Conservation (phyloP, 1,140 invertebrate genomes). For the Cydia strobilella region DNA sequence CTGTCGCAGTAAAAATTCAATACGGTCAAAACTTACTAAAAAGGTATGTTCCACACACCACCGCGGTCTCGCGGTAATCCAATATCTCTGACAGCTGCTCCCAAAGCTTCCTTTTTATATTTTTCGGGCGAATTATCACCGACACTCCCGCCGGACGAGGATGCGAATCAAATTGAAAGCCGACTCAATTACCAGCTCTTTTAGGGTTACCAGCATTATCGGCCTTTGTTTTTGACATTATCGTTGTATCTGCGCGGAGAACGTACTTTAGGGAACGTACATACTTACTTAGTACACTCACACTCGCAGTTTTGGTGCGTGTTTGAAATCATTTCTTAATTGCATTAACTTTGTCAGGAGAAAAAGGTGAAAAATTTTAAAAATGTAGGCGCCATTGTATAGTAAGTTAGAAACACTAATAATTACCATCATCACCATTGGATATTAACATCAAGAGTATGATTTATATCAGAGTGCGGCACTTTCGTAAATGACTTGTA, state of each 20-base stretch:
- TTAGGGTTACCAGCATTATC: conserved; percentile 52
- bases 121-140: conserved; percentile 78
- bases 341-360: no score
- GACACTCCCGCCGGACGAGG: conserved; percentile 69
- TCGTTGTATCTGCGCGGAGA: background rate
- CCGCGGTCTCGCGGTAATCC: conserved; percentile 55
- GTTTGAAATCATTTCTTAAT: background rate
- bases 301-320: background rate
- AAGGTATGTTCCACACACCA: conserved; percentile 28
- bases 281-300: background rate
- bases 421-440: no score
- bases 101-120: conserved; percentile 71
- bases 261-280: background rate
- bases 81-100: conserved; percentile 72
- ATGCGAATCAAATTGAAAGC: conserved; percentile 79
- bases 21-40: conserved; percentile 19
- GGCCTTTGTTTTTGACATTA: conserved; percentile 12
- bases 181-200: conserved; percentile 70
- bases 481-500: no score
- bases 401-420: no score
- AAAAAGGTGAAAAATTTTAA: no score
- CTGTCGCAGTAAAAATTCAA: conserved; percentile 13
- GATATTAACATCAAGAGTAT: no score
- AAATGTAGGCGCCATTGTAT: no score
- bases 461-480: no score